phyloP scores from a whole-genome alignment of 2,797 vertebrate species.

The Arctocebus calabarensis region DNA sequence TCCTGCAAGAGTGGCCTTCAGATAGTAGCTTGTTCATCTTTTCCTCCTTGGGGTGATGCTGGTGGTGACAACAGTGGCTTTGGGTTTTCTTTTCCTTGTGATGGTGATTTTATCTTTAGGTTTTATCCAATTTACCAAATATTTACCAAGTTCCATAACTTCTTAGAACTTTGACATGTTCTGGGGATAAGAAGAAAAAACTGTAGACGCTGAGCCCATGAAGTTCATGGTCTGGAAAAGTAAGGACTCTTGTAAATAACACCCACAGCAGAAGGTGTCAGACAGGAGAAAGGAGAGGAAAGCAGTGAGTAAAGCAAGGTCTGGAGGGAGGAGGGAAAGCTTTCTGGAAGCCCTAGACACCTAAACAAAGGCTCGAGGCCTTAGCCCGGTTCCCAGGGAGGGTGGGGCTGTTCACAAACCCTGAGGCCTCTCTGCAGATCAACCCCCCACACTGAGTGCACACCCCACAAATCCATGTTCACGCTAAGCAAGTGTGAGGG shows the following conservation, averaged over 20 bases:
- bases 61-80: neutral
- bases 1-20: fast-evolving
- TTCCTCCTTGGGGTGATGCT: too few relatives aligned
- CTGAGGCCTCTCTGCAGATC: neutral
- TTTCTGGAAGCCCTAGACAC: neutral
- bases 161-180: neutral
- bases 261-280: neutral
- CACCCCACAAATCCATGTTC: neutral
- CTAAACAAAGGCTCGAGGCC: neutral
- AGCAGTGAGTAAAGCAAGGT: neutral
- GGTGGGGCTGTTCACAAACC: neutral
- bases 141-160: neutral
- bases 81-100: neutral
- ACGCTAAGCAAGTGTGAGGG: neutral
- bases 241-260: neutral
- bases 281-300: too few relatives aligned
- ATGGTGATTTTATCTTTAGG: neutral
- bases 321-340: neutral
- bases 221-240: neutral
- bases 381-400: too few relatives aligned
- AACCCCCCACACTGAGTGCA: fast-evolving
- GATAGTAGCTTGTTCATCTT: fast-evolving
- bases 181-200: neutral
- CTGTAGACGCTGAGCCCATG: too few relatives aligned
- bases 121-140: neutral